Base-by-base conservation (phyloP, 2,888 invertebrate genomes). In the Tuta absoluta region DNA sequence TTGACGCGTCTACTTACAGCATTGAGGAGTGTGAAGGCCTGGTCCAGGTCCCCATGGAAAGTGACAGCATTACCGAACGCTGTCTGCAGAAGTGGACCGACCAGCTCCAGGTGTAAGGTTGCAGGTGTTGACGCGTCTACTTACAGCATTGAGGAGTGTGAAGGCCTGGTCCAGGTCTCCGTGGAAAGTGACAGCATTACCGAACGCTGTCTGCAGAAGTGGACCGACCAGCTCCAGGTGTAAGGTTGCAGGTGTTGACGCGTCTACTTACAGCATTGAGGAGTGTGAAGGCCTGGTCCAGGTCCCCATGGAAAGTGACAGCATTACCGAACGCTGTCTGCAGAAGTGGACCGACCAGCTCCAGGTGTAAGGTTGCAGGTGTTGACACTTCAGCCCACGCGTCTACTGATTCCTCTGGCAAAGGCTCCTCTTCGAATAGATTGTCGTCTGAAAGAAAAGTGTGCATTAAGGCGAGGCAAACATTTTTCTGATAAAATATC, bases 141-240 rank as follows among this genome's bases (percentile, higher is more conserved):
- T 80, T 38, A 91, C 91, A 62, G 82, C 76, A 19, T 85, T 73
- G 0, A 91, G 78, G 24, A 86, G 79, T 0, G 81, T 82, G 71
- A 88, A 82, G 2, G 84, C 85, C 0, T 72, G 74, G 65, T 91
- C 88, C 14, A 87, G 65, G 64, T 89, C 87, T 0, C 81, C 86
- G 1, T 67, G 71, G 71, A 73, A 85, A n/a, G 72, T 70, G 59
- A 68, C 70, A 17, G 76, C 73, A 7, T 73, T 77, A 11, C 79
- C 76, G 72, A 90, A 86, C 38, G 85, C 82, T 0, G 85, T 78
- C 61, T 76, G 76, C 65, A 90, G 78, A 63, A 90, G 74, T 0
- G 82, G 70, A 1, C 81, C 75, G 45, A 86, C 85, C 61, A 73
- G 73, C 53, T 80, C 80, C 2, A 41, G 14, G 1, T n/a, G 28